Conservation (phyloP, 2,888 invertebrate genomes). For the Apotomis betuletana region DNA sequence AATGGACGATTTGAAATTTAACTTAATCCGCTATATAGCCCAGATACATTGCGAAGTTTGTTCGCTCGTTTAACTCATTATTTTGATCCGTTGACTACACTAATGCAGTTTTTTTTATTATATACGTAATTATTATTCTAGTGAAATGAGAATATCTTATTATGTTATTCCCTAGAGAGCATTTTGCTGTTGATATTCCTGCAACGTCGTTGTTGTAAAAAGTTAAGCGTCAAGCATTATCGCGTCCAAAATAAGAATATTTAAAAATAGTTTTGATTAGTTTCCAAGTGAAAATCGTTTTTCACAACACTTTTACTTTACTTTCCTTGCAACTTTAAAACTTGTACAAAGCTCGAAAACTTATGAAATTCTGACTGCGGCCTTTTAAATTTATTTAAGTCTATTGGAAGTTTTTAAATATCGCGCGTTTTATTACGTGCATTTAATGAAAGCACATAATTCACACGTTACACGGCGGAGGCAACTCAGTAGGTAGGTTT, state of each 20-base stretch:
- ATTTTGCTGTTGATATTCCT: no score
- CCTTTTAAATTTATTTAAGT: slow-evolving; percentile 24
- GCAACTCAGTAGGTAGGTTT: background rate
- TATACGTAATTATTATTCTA: no score
- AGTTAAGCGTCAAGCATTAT: no score
- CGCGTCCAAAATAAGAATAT: background rate
- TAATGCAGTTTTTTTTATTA: no score
- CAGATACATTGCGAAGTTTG: no score
- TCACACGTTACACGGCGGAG: slow-evolving; percentile 50
- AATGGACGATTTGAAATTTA: no score
- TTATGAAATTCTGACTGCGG: slow-evolving; percentile 24
- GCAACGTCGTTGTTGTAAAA: no score
- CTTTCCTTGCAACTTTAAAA: slow-evolving; percentile 20
- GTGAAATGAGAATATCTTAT: no score
- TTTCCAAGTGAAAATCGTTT: slow-evolving; percentile 14
- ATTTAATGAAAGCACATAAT: slow-evolving; percentile 68
- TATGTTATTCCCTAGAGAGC: no score
- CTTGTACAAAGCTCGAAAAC: slow-evolving; percentile 21
- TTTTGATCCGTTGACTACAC: no score
- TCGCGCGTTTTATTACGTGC: slow-evolving; percentile 59
- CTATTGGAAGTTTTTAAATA: slow-evolving; percentile 36
- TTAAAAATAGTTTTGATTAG: slow-evolving; percentile 10
- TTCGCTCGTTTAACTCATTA: no score
- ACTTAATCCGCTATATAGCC: no score
- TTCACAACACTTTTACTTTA: slow-evolving; percentile 8